Evolutionary conservation across 2,797 vertebrate genomes (phyloP).

Genomic region (Mionectes olivaceus): DNA sequence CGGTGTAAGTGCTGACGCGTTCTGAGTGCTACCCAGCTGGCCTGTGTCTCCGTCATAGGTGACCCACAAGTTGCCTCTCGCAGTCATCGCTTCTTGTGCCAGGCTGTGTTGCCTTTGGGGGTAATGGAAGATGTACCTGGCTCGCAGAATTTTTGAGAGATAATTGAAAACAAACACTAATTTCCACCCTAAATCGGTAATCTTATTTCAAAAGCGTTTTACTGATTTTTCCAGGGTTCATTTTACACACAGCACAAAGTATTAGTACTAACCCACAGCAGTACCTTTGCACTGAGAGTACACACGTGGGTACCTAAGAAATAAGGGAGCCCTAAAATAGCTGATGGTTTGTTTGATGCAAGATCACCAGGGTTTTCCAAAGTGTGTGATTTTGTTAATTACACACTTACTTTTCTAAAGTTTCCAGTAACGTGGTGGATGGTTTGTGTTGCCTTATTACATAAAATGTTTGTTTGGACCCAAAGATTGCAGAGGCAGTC

Average conservation of each 20-base stretch:
- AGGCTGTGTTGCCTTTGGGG: not conserved
- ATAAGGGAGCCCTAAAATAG: not conserved
- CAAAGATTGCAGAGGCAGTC: accelerated
- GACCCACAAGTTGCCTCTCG: accelerated
- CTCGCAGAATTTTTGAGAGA: not conserved
- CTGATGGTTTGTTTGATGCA: not conserved
- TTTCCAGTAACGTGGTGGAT: not conserved
- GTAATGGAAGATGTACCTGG: accelerated
- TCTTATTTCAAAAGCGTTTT: not conserved
- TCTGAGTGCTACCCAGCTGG: accelerated
- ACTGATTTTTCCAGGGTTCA: not conserved
- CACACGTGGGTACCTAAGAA: accelerated
- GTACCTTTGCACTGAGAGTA: accelerated
- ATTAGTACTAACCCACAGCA: not conserved
- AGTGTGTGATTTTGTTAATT: not conserved
- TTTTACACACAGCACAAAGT: not conserved
- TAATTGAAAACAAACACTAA: not conserved
- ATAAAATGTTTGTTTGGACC: not conserved
- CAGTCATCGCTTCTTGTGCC: accelerated
- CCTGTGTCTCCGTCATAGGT: accelerated
- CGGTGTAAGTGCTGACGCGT: accelerated
- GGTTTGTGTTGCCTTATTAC: not conserved
- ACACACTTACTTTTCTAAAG: not conserved
- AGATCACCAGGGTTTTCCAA: not conserved
- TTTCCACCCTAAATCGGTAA: not conserved